phyloP scores from a whole-genome alignment of 2,113 vertebrate species.

The Pardalotus punctatus region DNA sequence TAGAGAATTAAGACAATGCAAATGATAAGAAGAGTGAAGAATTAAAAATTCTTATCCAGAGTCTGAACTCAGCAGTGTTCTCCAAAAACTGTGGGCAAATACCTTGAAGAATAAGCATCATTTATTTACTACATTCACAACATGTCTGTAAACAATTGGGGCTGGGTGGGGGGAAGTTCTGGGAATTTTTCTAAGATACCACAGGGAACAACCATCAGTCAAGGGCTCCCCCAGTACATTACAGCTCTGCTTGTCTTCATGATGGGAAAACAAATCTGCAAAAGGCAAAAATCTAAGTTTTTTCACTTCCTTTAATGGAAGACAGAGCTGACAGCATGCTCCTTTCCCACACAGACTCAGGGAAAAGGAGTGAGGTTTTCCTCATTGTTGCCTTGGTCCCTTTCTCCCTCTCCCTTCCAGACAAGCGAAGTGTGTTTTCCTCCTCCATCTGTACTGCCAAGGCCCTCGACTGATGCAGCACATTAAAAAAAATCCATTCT shows the following conservation, averaged over 20 bases:
- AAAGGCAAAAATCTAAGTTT: background rate
- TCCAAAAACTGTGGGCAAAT: background rate
- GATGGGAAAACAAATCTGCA: background rate
- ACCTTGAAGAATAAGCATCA: background rate
- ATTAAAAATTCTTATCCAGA: background rate
- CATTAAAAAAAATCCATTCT: background rate
- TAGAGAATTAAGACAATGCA: background rate
- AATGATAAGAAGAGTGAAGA: background rate
- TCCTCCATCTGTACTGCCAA: background rate
- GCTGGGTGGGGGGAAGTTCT: background rate
- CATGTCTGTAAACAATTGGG: background rate
- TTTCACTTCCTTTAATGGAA: background rate
- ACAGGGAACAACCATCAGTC: background rate
- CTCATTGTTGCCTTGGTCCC: background rate
- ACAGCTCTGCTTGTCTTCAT: background rate
- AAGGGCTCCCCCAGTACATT: background rate
- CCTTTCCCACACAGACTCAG: background rate
- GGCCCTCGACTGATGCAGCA: background rate
- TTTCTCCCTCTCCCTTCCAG: background rate
- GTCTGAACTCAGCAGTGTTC: background rate
- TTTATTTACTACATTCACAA: background rate
- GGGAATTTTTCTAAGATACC: background rate
- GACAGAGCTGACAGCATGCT: background rate
- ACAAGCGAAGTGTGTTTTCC: background rate
- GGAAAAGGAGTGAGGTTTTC: background rate